Base-by-base conservation (phyloP, 2,113 vertebrate genomes). In the Collichthys lucidus region DNA sequence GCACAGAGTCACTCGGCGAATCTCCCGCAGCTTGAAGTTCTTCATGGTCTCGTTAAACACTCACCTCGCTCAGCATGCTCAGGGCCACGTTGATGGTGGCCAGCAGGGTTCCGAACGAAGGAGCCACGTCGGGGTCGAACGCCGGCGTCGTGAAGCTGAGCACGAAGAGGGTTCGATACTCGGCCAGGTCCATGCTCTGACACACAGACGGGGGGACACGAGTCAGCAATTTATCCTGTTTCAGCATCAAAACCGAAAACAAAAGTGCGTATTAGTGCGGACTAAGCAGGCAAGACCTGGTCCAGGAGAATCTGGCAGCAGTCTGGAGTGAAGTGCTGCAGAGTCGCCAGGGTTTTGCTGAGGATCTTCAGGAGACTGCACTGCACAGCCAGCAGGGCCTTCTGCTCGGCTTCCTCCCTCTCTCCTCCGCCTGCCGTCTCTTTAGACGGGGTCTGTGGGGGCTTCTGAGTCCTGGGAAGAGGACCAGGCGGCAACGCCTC, bases 321-420 rank as follows among this genome's bases (percentile, higher is more conserved):
- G 29, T 99, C 98, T 0, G 98, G 98, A 55, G 97, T 99, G 94
- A 99, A 99, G 74, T 97, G 97, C 76, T 97, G 97, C 86, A 99
- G 91, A 1, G 98, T 95, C 0, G 98, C 98, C 4, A 99, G 93
- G 0, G 96, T 98, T 83, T 98, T 98, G 92, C 98, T 98, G 82
- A 99, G 97, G 94, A 99, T 99, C 93, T 98, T 98, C n/a, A 99
- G 89, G 5, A 99, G 96, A 74, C 97, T 97, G 84, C 97, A 97
- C 94, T 99, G 98, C 44, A 99, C 97, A 0, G 93, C 93, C 4
- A 96, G 94, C 88, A 99, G 85, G 0, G 97, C 97, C 60, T 95
- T 97, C 89, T 97, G 96, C 93, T 99, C 97, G 0, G 94, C 93
- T 46, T 96, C 97, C 85, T 98, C 97, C 0, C 95, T 88, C 90